phyloP scores from a whole-genome alignment of 92 coral and sea anemone species.

The Pocillopora grandis region DNA sequence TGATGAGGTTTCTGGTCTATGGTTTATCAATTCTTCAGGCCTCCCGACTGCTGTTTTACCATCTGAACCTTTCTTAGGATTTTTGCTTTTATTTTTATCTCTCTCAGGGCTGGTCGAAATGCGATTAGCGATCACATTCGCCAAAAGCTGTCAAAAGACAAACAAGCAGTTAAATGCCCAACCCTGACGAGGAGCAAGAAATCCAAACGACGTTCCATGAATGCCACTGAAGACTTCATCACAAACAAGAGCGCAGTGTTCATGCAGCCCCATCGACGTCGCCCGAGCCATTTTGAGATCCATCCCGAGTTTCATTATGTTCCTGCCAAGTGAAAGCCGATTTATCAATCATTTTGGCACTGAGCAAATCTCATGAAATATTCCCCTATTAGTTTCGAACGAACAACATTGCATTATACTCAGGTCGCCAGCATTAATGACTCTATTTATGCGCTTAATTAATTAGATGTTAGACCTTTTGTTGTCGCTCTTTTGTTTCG shows the following conservation, averaged over 20 bases:
- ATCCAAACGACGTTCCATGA: neutral
- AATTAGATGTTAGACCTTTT: no score
- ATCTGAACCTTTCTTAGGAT: neutral
- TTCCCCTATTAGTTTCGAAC: no score
- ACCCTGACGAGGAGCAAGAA: neutral
- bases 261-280: slow-evolving; percentile 88
- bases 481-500: no score
- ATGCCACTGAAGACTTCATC: slow-evolving; percentile 31
- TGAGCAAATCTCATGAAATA: no score
- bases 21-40: no score
- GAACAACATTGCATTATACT: no score
- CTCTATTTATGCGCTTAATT: no score
- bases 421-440: no score
- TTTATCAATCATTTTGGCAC: neutral
- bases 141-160: slow-evolving; percentile 29
- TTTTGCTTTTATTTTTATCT: neutral
- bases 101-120: slow-evolving; percentile 44
- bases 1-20: no score
- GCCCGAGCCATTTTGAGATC: slow-evolving; percentile 81
- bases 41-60: no score
- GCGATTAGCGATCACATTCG: slow-evolving; percentile 55
- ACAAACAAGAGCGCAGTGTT: slow-evolving; percentile 82
- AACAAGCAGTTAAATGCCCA: neutral
- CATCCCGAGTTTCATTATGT: slow-evolving; percentile 80
- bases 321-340: neutral